Conservation (phyloP, 2,113 vertebrate genomes). For the Myocastor coypus region DNA sequence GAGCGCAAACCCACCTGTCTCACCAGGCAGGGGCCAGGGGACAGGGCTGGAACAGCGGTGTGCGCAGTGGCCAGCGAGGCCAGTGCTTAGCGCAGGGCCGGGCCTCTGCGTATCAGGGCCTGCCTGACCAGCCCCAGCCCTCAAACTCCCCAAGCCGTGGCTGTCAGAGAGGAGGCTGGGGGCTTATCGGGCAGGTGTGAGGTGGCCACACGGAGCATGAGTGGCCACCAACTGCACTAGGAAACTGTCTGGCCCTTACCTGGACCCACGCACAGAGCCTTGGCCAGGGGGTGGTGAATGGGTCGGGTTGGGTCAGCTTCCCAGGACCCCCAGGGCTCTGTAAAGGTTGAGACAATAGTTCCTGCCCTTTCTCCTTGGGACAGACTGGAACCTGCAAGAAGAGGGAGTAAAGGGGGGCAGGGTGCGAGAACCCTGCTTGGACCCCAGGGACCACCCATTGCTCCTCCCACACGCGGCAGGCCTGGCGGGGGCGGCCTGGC, state of each 20-base stretch:
- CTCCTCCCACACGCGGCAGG: not conserved
- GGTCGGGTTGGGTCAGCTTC: fast-evolving
- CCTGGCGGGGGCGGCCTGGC: not conserved
- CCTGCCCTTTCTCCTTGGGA: not conserved
- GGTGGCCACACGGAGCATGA: not conserved
- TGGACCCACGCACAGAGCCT: not conserved
- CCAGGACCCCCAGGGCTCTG: not conserved
- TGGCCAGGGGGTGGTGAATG: fast-evolving
- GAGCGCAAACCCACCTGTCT: not conserved
- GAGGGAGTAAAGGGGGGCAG: too few species aligned
- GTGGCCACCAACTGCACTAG: fast-evolving
- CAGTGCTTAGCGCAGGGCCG: not conserved
- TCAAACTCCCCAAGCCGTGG: not conserved
- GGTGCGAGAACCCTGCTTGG: fast-evolving
- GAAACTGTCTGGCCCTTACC: fast-evolving
- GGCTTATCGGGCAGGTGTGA: not conserved
- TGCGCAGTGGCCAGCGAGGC: not conserved
- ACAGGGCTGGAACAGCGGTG: fast-evolving
- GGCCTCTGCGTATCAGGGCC: fast-evolving
- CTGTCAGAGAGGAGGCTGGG: too few species aligned
- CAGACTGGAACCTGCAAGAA: fast-evolving
- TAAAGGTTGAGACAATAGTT: not conserved
- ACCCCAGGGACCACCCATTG: not conserved
- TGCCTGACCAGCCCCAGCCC: fast-evolving
- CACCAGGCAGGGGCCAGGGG: not conserved